Percentiles rank a stretch among this genome's conserved stretches.
These are phyloP conservation scores for Caenorhabditis sp. DNA, from an alignment of 2,888 invertebrate genomes.

Conservation along the genomic window DNA sequence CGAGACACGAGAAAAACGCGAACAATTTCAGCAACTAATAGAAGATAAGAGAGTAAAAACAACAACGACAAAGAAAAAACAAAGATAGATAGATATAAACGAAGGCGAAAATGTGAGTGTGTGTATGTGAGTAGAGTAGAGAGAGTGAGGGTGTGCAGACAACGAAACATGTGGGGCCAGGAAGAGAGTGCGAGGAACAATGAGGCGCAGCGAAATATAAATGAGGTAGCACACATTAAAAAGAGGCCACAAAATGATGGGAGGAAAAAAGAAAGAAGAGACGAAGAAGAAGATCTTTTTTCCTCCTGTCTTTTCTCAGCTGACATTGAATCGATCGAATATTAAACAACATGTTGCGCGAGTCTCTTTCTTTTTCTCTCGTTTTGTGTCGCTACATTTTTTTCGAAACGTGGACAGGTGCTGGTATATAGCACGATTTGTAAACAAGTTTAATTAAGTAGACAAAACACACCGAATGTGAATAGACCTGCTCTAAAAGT, in stretches of 20 bases:
- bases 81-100: constrained; percentile 5
- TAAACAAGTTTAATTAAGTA: neutral
- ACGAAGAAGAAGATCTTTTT: too few species aligned
- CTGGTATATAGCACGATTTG: neutral
- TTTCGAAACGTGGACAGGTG: too few species aligned
- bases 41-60: neutral
- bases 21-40: neutral
- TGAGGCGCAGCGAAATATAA: neutral
- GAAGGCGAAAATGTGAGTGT: constrained; percentile 10
- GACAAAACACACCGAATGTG: too few species aligned
- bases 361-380: neutral
- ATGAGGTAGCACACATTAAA: neutral
- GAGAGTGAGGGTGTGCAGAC: neutral
- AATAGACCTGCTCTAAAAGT: too few species aligned
- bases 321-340: neutral
- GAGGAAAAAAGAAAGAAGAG: too few species aligned
- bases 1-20: too few species aligned
- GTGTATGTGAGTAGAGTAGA: constrained; percentile 2
- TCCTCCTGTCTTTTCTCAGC: neutral
- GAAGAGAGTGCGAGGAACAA: neutral
- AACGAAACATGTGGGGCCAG: neutral
- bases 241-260: neutral
- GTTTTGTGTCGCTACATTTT: too few species aligned
- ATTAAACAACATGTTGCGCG: neutral
- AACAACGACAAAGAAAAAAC: constrained; percentile 8